Percentiles rank a stretch among this genome's conserved stretches.
These are phyloP conservation scores for Smutsia temminckii DNA, from an alignment of 2,797 vertebrate genomes.

Conservation along the genomic window DNA sequence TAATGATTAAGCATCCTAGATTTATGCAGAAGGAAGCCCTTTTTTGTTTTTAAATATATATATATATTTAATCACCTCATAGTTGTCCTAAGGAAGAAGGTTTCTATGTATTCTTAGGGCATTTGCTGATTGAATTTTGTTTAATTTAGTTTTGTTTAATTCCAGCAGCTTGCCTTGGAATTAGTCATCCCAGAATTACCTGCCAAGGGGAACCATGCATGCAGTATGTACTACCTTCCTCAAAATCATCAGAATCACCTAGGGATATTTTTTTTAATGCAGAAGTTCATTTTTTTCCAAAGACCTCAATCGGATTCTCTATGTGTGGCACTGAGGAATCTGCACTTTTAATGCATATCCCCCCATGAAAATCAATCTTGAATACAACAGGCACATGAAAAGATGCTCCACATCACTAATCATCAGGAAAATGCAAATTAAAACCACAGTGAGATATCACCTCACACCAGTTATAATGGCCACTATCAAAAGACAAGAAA, in stretches of 20 bases:
- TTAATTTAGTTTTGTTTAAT: not conserved
- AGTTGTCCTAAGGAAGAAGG: not conserved
- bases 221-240: not conserved
- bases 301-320: not conserved
- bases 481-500: no score
- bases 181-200: not conserved
- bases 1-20: not conserved
- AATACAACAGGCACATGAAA: no score
- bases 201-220: rapidly evolving
- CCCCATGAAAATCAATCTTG: not conserved
- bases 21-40: not conserved
- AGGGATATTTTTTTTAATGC: not conserved
- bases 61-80: not conserved
- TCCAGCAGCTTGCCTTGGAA: not conserved
- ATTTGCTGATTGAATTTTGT: not conserved
- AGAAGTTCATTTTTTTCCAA: not conserved
- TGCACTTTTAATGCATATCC: not conserved
- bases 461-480: no score
- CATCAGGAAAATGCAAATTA: no score
- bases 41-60: not conserved
- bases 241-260: not conserved
- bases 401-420: no score
- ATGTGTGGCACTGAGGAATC: not conserved
- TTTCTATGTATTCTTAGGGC: not conserved
- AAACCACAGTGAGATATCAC: no score